Evolutionary conservation across 2,888 invertebrate species (phyloP).

Genomic region (Petrophora chlorosata): DNA sequence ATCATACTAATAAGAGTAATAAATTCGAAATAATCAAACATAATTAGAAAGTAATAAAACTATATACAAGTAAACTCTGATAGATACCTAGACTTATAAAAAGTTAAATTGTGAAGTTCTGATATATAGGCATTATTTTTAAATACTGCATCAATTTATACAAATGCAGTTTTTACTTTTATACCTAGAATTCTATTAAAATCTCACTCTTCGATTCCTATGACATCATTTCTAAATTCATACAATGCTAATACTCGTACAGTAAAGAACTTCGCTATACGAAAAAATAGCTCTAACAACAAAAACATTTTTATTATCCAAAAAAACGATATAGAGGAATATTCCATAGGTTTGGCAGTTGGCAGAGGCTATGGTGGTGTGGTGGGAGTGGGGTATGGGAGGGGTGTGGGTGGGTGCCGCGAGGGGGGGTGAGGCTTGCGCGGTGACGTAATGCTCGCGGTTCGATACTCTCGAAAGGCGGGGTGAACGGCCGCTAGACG

Average conservation of each 20-base stretch:
- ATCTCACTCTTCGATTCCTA: too few relatives aligned
- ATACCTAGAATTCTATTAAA: too few relatives aligned
- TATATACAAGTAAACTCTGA: too few relatives aligned
- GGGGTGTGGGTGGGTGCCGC: slow-evolving; percentile 34
- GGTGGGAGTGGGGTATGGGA: slow-evolving; percentile 17
- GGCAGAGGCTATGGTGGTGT: slow-evolving; percentile 36
- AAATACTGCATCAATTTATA: too few relatives aligned
- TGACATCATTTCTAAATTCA: not conserved
- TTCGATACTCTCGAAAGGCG: slow-evolving; percentile 77
- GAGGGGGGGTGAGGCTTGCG: slow-evolving; percentile 57
- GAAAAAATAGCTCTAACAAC: slow-evolving; percentile 27
- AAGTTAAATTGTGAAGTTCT: too few relatives aligned
- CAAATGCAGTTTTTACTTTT: too few relatives aligned
- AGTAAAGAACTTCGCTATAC: not conserved
- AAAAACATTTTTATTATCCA: slow-evolving; percentile 41
- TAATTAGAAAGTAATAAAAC: too few relatives aligned
- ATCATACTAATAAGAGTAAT: too few relatives aligned
- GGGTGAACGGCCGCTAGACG: slow-evolving; percentile 79
- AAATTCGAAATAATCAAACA: too few relatives aligned
- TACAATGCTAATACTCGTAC: not conserved
- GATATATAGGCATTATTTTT: too few relatives aligned
- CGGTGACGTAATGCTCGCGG: slow-evolving; percentile 76
- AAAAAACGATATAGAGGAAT: slow-evolving; percentile 47
- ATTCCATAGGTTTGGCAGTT: slow-evolving; percentile 51
- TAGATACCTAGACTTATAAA: too few relatives aligned